These are phyloP conservation scores for Acholoe squamosa DNA, from an alignment of 2,888 invertebrate genomes.

Conservation along the genomic window DNA sequence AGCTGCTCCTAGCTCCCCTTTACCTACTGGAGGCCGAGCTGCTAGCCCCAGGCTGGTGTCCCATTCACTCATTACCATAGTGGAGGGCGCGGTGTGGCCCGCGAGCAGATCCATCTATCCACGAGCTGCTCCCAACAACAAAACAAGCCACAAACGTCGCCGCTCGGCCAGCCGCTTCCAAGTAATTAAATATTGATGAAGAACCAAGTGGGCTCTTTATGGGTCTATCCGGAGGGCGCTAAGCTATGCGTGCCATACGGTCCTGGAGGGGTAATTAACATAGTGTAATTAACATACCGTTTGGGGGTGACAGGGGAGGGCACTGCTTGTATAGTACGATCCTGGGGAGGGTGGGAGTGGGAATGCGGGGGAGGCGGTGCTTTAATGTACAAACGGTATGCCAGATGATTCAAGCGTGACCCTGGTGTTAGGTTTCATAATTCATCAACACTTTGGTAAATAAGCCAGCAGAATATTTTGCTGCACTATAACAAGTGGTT, in stretches of 20 bases:
- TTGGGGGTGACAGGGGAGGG: background rate
- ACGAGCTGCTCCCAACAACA: constrained; percentile 26
- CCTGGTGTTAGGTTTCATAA: constrained; percentile 26
- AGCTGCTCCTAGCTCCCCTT: background rate
- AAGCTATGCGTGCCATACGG: constrained; percentile 30
- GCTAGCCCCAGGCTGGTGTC: background rate
- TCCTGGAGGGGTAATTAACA: background rate
- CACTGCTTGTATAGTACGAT: background rate
- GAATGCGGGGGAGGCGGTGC: background rate
- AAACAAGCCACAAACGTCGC: constrained; percentile 25
- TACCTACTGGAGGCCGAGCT: background rate
- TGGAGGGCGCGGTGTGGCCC: constrained; percentile 7
- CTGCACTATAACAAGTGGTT: background rate
- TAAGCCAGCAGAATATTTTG: background rate
- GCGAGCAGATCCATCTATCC: constrained; percentile 35
- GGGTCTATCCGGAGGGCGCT: constrained; percentile 44
- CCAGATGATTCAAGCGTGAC: constrained; percentile 23
- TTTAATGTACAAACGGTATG: background rate
- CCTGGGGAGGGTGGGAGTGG: too few species aligned
- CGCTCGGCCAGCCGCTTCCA: constrained; percentile 7
- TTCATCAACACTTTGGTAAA: constrained; percentile 38
- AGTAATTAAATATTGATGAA: constrained; percentile 58
- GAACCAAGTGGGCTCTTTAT: constrained; percentile 55
- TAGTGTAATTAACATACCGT: constrained; percentile 43
- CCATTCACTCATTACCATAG: constrained; percentile 43